Base-by-base conservation (phyloP, 2,113 vertebrate genomes). In the Pteronura brasiliensis region DNA sequence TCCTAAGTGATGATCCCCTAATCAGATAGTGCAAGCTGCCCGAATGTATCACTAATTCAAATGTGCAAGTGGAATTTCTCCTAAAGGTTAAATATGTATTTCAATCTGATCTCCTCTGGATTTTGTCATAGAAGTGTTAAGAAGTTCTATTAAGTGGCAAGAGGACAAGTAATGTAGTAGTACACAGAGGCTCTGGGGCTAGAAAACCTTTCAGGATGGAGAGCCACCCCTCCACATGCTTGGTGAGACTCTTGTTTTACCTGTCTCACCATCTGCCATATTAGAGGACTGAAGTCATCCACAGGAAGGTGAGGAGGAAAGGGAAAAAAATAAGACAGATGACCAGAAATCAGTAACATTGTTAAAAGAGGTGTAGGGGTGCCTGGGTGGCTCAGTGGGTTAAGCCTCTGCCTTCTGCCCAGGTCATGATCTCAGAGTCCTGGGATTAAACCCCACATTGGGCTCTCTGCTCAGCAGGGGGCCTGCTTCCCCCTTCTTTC, bases 81-180 rank as follows among this genome's bases (percentile, higher is more conserved):
- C 42, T 74, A n/a, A 44, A 57, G 34, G 29, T 79, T 95, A 91
- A 88, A 88, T 21, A 69, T 27, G 36, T 39, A n/a, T 65, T 93
- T 79, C 36, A 61, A 94, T 61, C 88, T 63, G 3, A 27, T 76
- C 9, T 47, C 86, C 47, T 83, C 71, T 88, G n/a, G 29, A 59
- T 81, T 91, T 96, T 96, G 34, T 74, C 31, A 90, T 39, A n/a
- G 55, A 69, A 79, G n/a, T 81, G 14, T 88, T 90, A 42, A 57
- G 49, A 65, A 55, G 61, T 83, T 74, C 57, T 90, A n/a, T 29
- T 59, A 76, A 57, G 49, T 80, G 27, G 11, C 23, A 18, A 6
- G 29, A 76, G 57, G 29, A 84, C 10, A 71, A 17, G 4, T 39
- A 76, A 23, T 90, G 96, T 92, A 74, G 17, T 71, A 76, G 17